Base-by-base conservation (phyloP, 2,797 vertebrate species). In the Tenualosa ilisha region DNA sequence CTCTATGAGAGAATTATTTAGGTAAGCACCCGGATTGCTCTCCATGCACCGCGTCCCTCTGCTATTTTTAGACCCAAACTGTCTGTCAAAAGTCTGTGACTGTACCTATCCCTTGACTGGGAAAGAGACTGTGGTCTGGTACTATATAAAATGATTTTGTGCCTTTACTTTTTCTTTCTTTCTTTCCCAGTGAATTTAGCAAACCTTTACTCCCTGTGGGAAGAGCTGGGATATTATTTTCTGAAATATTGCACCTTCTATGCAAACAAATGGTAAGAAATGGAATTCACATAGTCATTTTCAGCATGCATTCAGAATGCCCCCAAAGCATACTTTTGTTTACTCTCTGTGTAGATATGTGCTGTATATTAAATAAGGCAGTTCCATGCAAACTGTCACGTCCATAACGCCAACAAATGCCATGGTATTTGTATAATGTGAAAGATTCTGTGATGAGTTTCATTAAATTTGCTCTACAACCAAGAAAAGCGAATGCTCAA, bases 221-320 rank as follows among this genome's bases (percentile, higher is more conserved):
- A 97, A 98, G 97, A 97, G 97, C 97, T 84, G 97, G 97, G 86
- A 91, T 97, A 94, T 96, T 99, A 95, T 96, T 99, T 94, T 98
- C 98, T 94, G 97, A 99, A 98, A 98, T 99, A 95, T 94, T 99
- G 97, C 98, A 98, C 97, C 96, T 98, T 97, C 98, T 99, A 98
- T 99, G 98, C 98, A 99, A 98, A 97, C 97, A 98, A 96, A 98
- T 97, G 98, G 98, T 99, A 91, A 96, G 96, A 90, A 79, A 24
- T 63, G 15, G 12, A 54, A 54, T 54, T 54, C 13, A 17, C 20
- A 59, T 6, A n/a, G 17, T n/a, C 56, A 22, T 1, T 31, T 31
- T 31, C 31, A 31, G 31, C 31, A 31, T 24, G n/a, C n/a, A 9
- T 24, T 20, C 54, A 56, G 54, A 56, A 24, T 63, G 59, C n/a